Evolutionary conservation across 1,140 invertebrate genomes (phyloP), one percentile per base, ranked within the genome.

Genomic region (Polyergus mexicanus): DNA sequence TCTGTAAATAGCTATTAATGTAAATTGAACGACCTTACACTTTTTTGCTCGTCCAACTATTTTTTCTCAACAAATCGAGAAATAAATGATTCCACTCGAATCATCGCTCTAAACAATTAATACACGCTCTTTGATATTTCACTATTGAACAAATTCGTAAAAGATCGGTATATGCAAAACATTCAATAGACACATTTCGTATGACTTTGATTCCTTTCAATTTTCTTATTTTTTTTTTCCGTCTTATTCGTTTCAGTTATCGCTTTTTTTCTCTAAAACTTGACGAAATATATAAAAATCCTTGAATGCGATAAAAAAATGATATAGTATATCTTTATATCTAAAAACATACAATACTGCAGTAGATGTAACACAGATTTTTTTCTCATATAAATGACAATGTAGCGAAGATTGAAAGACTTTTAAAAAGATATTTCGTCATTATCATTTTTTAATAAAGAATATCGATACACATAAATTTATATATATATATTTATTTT

Each of bases 51-150:
- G 25, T 60, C 32, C 28, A 4, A 72, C 22, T 44, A 63, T 2
- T 80, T 69, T 56, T 56, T 54, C 11, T 32, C 78, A 72, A 11
- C 13, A 1, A 72, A 41, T 13, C 13, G 25, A 1, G 54, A 60
- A 72, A 28, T 44, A 60, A 47, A 66, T 54, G 51, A 85, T 56
- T 68, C 19, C 25, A 35, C 16, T 58, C 4, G 32, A 41, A 38
- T 85, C 47, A 11, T 6, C 16, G 0, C 35, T 66, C 19, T 35
- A 19, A 32, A 11, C 19, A 84, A 60, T 66, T 80, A 80, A 68
- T 80, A 38, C 32, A 58, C 19, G 47, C 22, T 68, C 28, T 85
- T 80, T 68, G 47, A 66, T 35, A 58, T 41, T 32, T 75, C 38
- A 41, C 56, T 65, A 75, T 41, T 25, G 19, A 66, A n/a, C 10